Evolutionary conservation across 2,797 vertebrate species (phyloP).

Genomic region (Poecilia wingei): DNA sequence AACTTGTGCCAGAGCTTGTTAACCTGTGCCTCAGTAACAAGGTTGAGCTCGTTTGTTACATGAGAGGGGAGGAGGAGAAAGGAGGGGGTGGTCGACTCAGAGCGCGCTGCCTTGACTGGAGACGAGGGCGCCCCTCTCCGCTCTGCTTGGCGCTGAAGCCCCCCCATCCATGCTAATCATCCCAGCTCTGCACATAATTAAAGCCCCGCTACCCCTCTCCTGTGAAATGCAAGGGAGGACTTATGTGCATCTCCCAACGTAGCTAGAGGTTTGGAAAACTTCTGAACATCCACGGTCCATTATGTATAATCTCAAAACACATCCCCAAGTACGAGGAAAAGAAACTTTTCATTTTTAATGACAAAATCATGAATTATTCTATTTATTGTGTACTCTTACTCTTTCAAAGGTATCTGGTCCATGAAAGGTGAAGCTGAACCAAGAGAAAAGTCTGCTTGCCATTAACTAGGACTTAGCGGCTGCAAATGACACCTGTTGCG

Average conservation of each 20-base stretch:
- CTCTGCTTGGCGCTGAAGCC: background rate
- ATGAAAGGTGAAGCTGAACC: conserved; percentile 95
- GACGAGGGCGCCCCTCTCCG: conserved; percentile 55
- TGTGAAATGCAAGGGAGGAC: conserved; percentile 69
- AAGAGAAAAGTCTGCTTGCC: conserved; percentile 84
- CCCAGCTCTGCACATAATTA: conserved; percentile 78
- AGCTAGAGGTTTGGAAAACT: conserved; percentile 89
- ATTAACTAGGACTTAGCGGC: conserved; percentile 67
- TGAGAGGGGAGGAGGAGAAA: conserved; percentile 62
- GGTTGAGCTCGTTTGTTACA: conserved; percentile 74
- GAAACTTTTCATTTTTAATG: conserved; percentile 99
- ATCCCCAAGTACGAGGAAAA: conserved; percentile 94
- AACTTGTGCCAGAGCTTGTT: conserved; percentile 62
- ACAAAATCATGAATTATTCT: conserved; percentile 99
- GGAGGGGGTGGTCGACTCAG: conserved; percentile 62
- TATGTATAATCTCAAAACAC: conserved; percentile 97
- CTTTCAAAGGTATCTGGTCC: conserved; percentile 95
- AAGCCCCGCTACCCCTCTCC: conserved; percentile 71
- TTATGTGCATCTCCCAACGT: conserved; percentile 75
- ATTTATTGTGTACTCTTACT: conserved; percentile 97
- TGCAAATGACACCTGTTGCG: conserved; percentile 80
- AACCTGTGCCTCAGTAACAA: conserved; percentile 76
- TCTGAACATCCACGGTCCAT: conserved; percentile 97
- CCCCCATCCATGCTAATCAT: conserved; percentile 78
- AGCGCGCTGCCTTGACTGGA: conserved; percentile 70